Conservation (phyloP, 1,140 invertebrate genomes). For the Aleiodes sp. region DNA sequence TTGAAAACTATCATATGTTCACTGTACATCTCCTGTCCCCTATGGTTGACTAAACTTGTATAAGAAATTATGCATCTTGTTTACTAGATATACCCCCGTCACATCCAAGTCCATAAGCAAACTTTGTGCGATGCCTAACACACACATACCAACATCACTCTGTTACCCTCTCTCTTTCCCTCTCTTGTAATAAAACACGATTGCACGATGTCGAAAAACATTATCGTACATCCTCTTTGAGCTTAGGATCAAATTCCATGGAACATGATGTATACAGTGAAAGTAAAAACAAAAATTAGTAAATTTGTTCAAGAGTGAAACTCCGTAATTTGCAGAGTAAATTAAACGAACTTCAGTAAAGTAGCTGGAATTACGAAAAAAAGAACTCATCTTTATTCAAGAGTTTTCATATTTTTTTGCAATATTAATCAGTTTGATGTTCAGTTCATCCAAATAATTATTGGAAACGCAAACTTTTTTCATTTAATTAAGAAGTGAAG, state of each 20-base stretch:
- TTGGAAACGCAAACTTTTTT: too few relatives aligned
- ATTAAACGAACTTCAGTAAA: too few relatives aligned
- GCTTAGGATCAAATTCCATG: too few relatives aligned
- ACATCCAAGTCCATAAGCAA: slow-evolving; percentile 7
- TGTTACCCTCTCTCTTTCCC: too few relatives aligned
- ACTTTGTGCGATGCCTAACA: neutral
- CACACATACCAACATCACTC: neutral
- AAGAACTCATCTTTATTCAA: too few relatives aligned
- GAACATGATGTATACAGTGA: neutral
- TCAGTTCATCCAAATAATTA: too few relatives aligned
- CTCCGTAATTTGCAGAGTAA: too few relatives aligned
- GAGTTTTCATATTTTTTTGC: too few relatives aligned
- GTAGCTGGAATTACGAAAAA: too few relatives aligned
- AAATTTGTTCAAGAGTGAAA: too few relatives aligned
- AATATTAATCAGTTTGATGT: too few relatives aligned
- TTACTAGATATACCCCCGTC: slow-evolving; percentile 4
- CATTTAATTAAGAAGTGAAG: too few relatives aligned
- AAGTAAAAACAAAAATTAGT: neutral
- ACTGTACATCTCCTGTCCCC: neutral
- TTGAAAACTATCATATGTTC: neutral
- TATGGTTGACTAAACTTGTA: neutral
- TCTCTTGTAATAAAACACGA: slow-evolving; percentile 8
- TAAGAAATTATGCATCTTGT: slow-evolving; percentile 14
- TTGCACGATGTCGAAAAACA: slow-evolving; percentile 14
- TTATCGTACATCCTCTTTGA: neutral